Base-by-base conservation (phyloP, 1,140 invertebrate genomes). In the Trinorchestia longiramus region DNA sequence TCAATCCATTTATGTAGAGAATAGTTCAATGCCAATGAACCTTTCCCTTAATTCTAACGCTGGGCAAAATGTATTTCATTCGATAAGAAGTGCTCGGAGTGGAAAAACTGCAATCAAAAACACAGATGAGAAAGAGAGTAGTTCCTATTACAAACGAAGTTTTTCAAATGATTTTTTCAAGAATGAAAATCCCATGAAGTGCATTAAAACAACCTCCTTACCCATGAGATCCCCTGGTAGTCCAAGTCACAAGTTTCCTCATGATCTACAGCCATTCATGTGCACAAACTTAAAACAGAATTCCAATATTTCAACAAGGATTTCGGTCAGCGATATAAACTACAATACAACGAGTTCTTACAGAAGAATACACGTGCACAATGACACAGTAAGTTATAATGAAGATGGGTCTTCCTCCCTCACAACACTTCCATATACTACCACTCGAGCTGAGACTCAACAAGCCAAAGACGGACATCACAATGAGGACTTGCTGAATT, bases 151-250 rank as follows among this genome's bases (percentile, higher is more conserved):
- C 11, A 91, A 91, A 91, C 88, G 88, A 91, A 91, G 3, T 4
- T 91, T 91, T 11, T 91, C 88, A 41, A 44, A 42, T 43, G 88
- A 91, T 91, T 42, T 43, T 91, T 91, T 41, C 41, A 91, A 91
- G 0, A 4, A 91, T 91, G 88, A 8, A 11, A 28, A 77, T 91
- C 15, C 43, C 15, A 11, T 23, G 41, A 91, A 91, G 43, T 91
- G 88, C 43, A 23, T 36, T 11, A 91, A 91, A 28, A 91, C 88
- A 4, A 44, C 3, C 43, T 91, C 88, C 4, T 91, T 41, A 91
- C 41, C 62, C 11, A 15, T 28, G 62, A 28, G 62, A 77, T 77
- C 62, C 36, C 62, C 8, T 23, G 62, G 28, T 3, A 77, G 62
- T 77, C 62, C 62, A 23, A 28, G 62, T 28, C 62, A 23, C 28